phyloP scores from a whole-genome alignment of 2,113 vertebrate genomes.

The Vireo altiloquus region DNA sequence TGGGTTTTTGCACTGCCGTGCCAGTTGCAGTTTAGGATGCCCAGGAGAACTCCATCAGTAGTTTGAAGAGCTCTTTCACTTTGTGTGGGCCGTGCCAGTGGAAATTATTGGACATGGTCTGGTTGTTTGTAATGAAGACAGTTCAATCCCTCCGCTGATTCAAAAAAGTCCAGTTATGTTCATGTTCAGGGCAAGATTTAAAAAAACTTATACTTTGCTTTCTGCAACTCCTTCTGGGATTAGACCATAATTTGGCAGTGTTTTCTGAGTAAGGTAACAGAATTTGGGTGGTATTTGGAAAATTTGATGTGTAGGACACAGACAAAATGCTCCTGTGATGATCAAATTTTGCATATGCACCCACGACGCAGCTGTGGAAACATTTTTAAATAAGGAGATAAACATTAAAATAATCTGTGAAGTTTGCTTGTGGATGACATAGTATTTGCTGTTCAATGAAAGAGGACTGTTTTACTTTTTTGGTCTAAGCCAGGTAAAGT shows the following conservation, averaged over 20 bases:
- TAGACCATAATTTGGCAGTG: background rate
- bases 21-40: background rate
- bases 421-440: background rate
- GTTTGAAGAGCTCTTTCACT: background rate
- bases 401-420: conserved; percentile 29
- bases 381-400: conserved; percentile 25
- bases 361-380: background rate
- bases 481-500: background rate
- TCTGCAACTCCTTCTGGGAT: background rate
- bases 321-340: background rate
- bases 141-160: background rate
- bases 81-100: background rate
- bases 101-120: background rate
- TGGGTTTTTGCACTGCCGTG: background rate
- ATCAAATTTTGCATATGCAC: conserved; percentile 18
- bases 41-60: background rate
- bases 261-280: background rate
- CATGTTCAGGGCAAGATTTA: background rate
- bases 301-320: conserved; percentile 20
- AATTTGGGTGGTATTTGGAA: conserved; percentile 28
- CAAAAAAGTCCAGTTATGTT: background rate
- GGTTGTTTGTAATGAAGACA: background rate
- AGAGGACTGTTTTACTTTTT: background rate
- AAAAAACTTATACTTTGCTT: background rate
- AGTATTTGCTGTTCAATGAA: background rate